Base-by-base conservation (phyloP, 2,113 vertebrate species). In the Raphicerus campestris region DNA sequence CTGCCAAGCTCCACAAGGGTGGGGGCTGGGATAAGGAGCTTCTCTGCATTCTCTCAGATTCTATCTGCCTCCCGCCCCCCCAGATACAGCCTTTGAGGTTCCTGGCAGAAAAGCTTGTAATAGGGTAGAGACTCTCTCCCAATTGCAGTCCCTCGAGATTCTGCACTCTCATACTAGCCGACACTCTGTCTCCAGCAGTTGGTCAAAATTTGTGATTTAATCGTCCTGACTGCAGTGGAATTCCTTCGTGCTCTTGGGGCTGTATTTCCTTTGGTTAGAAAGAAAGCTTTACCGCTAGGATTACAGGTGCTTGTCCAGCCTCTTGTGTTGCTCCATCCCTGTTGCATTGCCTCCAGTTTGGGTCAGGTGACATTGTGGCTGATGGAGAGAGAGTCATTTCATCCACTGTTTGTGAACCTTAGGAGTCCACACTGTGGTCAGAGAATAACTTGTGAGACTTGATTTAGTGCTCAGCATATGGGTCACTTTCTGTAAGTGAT, bases 361-460 rank as follows among this genome's bases (percentile, higher is more conserved):
- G 26, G 28, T 78, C 56, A 75, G 11, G 55, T 77, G 49, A 77
- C 56, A 58, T 8, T 55, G 78, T 42, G 19, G n/a, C 26, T 83
- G 42, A 7, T 56, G 9, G 42, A 24, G 30, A 49, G 26, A 87
- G 39, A 75, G 11, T 32, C 17, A 24, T 66, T 89, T 17, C 6
- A 32, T 60, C 42, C 7, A n/a, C 30, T 56, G 14, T 26, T 30
- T 32, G 15, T 75, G 32, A 91, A 89, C 42, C 19, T 88, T 47
- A 49, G 51, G 39, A 83, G 55, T 73, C 28, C 77, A 91, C 8
- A 5, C 22, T 93, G 63, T 95, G 49, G 73, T 87, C 53, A 42
- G 84, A 85, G 35, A 93, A 45, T 51, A 49, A 81, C 63, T 94
- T 58, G 84, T 88, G 78, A 94, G 30, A 60, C 70, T 97, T 75